Evolutionary conservation across 1,140 invertebrate species (phyloP).

Genomic region (Drosophila auraria): DNA sequence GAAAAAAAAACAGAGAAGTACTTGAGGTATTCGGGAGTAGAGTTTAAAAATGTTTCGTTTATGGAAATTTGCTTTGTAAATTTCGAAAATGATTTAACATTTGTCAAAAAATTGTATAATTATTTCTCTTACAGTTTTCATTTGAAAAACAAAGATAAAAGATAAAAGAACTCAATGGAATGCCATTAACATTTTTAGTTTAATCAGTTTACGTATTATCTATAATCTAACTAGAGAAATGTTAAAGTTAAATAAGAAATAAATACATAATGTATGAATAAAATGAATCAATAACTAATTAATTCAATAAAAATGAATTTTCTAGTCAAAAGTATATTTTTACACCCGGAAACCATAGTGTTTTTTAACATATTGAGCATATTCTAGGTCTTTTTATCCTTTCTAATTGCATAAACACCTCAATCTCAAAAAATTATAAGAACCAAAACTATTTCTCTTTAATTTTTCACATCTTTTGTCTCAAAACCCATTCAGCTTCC

Average conservation of each 20-base stretch:
- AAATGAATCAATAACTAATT: not conserved
- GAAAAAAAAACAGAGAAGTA: not conserved
- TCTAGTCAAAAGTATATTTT: not conserved
- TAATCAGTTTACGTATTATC: too few species aligned
- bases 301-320: not conserved
- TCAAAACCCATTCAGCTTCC: not conserved
- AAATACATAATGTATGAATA: not conserved
- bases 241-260: not conserved
- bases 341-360: too few species aligned
- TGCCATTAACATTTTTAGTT: too few species aligned
- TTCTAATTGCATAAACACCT: too few species aligned
- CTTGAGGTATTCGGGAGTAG: constrained; percentile 1
- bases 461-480: not conserved
- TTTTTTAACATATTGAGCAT: not conserved
- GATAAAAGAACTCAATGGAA: too few species aligned
- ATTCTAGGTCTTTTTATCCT: not conserved
- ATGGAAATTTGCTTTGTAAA: too few species aligned
- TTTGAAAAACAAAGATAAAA: too few species aligned
- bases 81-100: too few species aligned
- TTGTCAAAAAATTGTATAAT: too few species aligned
- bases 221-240: not conserved
- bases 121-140: too few species aligned
- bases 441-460: too few species aligned
- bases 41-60: not conserved
- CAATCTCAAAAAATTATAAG: too few species aligned